A percentile compares a stretch with the other conserved stretches of the same genome.
These are phyloP conservation scores for Agrenia bidenticulata DNA, from an alignment of 2,888 invertebrate species.

Conservation along the genomic window DNA sequence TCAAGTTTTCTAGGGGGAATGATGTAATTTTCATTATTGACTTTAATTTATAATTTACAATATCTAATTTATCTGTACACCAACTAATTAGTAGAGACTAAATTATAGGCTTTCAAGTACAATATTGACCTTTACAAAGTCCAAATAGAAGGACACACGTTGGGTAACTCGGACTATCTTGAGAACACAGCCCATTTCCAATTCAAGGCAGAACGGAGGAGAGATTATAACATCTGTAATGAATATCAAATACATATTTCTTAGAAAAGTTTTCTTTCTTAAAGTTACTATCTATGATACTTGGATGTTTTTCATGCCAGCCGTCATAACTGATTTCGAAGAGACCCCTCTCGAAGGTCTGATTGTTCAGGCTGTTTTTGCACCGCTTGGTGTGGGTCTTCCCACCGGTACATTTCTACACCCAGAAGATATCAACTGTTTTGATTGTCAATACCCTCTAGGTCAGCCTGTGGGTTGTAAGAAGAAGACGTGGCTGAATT, in stretches of 20 bases:
- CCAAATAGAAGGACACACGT: not conserved
- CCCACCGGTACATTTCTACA: conserved; percentile 24
- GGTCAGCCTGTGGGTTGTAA: conserved; percentile 27
- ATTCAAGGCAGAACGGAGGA: conserved; percentile 11
- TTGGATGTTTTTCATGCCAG: not conserved
- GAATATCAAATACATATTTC: not conserved
- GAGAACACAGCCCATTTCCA: conserved; percentile 28
- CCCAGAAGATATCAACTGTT: conserved; percentile 25
- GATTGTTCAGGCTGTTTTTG: conserved; percentile 27
- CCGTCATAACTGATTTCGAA: conserved; percentile 17
- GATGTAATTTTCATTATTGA: conserved; percentile 7
- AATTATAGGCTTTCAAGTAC: conserved; percentile 7
- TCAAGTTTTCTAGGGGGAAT: conserved; percentile 11
- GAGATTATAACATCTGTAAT: conserved; percentile 19
- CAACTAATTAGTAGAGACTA: not conserved
- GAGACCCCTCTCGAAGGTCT: conserved; percentile 28
- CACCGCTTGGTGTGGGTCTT: conserved; percentile 33
- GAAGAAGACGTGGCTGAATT: conserved; percentile 22
- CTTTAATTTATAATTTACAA: not conserved
- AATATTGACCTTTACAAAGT: conserved; percentile 12
- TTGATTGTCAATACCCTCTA: conserved; percentile 27
- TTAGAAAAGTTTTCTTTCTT: too few relatives aligned
- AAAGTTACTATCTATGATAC: too few relatives aligned
- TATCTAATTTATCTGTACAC: too few relatives aligned
- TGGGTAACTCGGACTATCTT: conserved; percentile 14